Base-by-base conservation (phyloP, 2,888 invertebrate genomes). In the Elegia similella region DNA sequence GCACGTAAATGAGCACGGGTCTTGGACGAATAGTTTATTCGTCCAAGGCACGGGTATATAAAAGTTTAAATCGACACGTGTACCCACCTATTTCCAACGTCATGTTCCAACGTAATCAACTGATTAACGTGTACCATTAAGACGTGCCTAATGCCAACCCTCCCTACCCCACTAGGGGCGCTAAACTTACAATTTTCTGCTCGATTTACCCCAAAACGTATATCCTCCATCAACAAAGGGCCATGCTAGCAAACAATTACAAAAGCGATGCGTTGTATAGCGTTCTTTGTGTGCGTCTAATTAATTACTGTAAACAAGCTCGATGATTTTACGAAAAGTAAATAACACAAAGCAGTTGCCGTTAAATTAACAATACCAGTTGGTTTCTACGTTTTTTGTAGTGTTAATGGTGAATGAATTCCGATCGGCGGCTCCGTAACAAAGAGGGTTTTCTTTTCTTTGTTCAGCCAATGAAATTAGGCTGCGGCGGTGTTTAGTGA, bases 291-390 rank as follows among this genome's bases (percentile, higher is more conserved):
- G 76, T 70, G 67, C 61, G 66, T 79, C 76, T 90, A 90, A 90
- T 91, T 91, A 90, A 90, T 90, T 90, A 89, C 78, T 76, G 80
- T 84, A 89, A 90, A 91, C 89, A 90, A 88, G 88, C 79, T 77
- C 82, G 86, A 90, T 89, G 89, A 89, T 86, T 84, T 82, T 87
- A 78, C 86, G 76, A 86, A 89, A 90, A 83, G 85, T 84, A 90
- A 89, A 89, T 88, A 88, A 75, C 78, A 79, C 73, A 85, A 81
- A 23, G 69, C 70, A 70, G 72, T 73, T 75, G 74, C 79, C 80
- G 81, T 82, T 75, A 82, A 82, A 84, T 80, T 83, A 86, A 88
- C 84, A 85, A 86, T 87, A 74, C 74, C 69, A 62, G 78, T 80
- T 76, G 77, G 78, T 82, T 85, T 81, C 59, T 38, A 69, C 70